Evolutionary conservation across 2,113 vertebrate genomes (phyloP).

Genomic region (Calyptommatus sinebrachiatus): DNA sequence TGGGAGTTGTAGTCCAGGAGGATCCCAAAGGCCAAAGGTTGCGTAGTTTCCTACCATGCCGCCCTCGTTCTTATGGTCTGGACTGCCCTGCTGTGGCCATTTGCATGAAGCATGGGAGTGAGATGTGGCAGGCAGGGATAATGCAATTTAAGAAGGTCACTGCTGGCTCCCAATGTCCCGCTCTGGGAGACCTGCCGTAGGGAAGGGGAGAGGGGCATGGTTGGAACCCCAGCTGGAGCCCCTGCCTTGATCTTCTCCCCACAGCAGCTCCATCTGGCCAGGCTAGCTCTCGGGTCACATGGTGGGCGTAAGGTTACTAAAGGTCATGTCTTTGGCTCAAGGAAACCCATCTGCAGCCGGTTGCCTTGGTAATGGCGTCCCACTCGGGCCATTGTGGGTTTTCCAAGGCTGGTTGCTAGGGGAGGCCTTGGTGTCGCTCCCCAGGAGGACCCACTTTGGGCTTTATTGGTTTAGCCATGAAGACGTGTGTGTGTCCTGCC

Average conservation of each 20-base stretch:
- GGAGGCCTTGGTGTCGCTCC: neutral
- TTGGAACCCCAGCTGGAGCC: neutral
- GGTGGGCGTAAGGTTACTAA: conserved; percentile 10
- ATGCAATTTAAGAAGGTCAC: neutral
- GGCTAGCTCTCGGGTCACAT: neutral
- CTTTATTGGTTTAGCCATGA: neutral
- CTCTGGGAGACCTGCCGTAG: neutral
- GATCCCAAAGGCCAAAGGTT: too few species aligned
- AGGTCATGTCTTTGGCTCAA: conserved; percentile 1
- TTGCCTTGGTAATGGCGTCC: neutral
- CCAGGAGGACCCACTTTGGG: neutral
- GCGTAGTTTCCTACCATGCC: too few species aligned
- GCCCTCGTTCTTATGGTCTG: too few species aligned
- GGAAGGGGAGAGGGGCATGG: neutral
- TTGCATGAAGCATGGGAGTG: too few species aligned
- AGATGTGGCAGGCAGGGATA: too few species aligned
- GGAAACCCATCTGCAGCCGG: neutral
- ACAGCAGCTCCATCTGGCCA: neutral
- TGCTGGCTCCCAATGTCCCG: neutral
- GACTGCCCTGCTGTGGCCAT: too few species aligned
- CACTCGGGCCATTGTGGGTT: neutral
- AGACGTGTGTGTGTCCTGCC: too few species aligned
- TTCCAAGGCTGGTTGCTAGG: neutral
- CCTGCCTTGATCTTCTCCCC: too few species aligned
- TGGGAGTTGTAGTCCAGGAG: too few species aligned